Evolutionary conservation across 2,797 vertebrate genomes (phyloP).

Genomic region (Amblyopsis hoosieri): DNA sequence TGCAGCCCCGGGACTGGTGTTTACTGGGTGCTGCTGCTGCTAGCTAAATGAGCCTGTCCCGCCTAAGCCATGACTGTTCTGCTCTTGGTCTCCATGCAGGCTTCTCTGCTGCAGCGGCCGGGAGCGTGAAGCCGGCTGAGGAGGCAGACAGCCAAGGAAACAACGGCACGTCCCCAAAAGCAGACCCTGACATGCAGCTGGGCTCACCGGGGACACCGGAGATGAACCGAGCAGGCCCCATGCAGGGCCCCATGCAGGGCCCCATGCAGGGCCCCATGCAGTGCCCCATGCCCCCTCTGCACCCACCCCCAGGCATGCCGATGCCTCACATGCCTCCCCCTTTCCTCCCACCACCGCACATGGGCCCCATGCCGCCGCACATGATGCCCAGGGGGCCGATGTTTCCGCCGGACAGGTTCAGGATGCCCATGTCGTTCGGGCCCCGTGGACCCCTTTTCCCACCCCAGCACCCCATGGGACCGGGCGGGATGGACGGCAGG

Average conservation of each 20-base stretch:
- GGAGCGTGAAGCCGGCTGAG: constrained; percentile 34
- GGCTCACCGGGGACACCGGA: constrained; percentile 40
- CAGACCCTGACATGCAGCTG: constrained; percentile 28
- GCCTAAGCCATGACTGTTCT: no score
- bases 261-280: constrained; percentile 46
- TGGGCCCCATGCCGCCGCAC: constrained; percentile 59
- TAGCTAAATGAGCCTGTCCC: no score
- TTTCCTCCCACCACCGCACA: constrained; percentile 47
- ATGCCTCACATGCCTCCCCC: constrained; percentile 53
- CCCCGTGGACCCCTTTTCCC: constrained; percentile 60
- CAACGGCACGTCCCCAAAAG: constrained; percentile 10
- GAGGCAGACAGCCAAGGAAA: constrained; percentile 29
- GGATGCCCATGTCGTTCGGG: constrained; percentile 67
- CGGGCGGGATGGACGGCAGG: constrained; percentile 45
- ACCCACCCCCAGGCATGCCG: constrained; percentile 47
- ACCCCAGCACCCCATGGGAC: constrained; percentile 50
- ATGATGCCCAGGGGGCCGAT: constrained; percentile 66
- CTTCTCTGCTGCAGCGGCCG: constrained; percentile 24
- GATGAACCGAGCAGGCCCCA: constrained; percentile 45
- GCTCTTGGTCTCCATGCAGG: constrained; percentile 14
- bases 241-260: constrained; percentile 36
- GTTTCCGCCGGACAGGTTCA: constrained; percentile 65
- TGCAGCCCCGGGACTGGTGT: no score
- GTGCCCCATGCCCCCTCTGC: constrained; percentile 52
- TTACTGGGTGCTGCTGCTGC: no score